Base-by-base conservation (phyloP, 2,888 invertebrate species). In the Mellilla xanthometata region DNA sequence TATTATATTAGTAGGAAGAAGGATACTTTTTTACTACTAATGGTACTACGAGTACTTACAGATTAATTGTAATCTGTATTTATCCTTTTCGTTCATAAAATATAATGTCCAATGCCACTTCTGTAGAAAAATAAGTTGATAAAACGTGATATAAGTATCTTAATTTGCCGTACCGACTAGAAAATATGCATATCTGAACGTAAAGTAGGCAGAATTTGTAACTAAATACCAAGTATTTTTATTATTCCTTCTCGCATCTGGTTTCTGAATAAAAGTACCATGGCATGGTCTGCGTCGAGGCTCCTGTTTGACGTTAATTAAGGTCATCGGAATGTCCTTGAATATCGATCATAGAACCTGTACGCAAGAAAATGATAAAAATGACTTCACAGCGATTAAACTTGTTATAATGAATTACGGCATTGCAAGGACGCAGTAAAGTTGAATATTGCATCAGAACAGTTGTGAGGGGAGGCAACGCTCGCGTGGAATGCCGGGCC, bases 341-440 rank as follows among this genome's bases (percentile, higher is more conserved):
- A 67, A 60, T 67, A 68, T 62, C 62, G 63, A 67, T 67, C 67
- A 70, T 69, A 76, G 72, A 75, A 72, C 76, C 68, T 72, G 76
- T 66, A 66, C 62, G 60, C 59, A 55, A 68, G 71, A 84, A 85
- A 83, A 84, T 79, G 75, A 83, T 76, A 80, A 85, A 82, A 81
- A 77, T 76, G 76, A 75, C 70, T 76, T 66, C 67, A 73, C 70
- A 68, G 65, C 81, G 73, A 81, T 82, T 82, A 79, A 81, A 80
- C 77, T 81, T 76, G 85, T 86, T 82, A 77, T 83, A 84, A 85
- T 83, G 85, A 88, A 87, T 89, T 88, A 88, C 87, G 87, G 87
- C 88, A 88, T 87, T 88, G 88, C 88, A 89, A 89, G 88, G 87
- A 88, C 87, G 87, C 85, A 79, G 84, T 87, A 87, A 86, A 87